Base-by-base conservation (phyloP, 1,140 invertebrate species). In the Brachionus rotundiformis region DNA sequence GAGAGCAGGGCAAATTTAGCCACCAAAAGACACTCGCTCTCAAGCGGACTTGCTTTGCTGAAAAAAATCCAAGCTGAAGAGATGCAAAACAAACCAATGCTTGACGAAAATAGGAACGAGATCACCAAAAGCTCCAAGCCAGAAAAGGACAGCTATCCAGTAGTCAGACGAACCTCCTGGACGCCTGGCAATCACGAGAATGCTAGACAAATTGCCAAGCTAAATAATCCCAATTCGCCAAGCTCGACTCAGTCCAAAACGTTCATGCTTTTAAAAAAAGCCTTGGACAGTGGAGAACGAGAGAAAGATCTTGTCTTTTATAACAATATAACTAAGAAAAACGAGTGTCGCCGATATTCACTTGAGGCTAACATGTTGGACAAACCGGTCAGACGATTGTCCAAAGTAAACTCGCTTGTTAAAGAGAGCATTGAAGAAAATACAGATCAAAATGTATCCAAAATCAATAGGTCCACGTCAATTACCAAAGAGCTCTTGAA, bases 341-440 rank as follows among this genome's bases (percentile, higher is more conserved):
- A 16, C 19, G 36, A 73, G 23, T 7, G 44, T 19, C 16, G 68
- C 10, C 16, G 68, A 23, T 41, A 19, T 73, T 73, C 68, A 0
- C 3, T 73, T 25, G 19, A 73, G 44, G 25, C 5, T 8, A 73
- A 73, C 25, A 5, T 39, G 31, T n/a, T 8, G 6, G 10, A 33
- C 8, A 36, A 6, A 23, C 63, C 63, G 19, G 19, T n/a, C 10
- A 31, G 63, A 33, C 29, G 31, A 36, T 36, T 68, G 29, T 68
- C 63, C 11, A 68, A 36, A 68, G 16, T 36, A 36, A 36, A 31
- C 6, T 16, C 33, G 4, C 0, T 68, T 5, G 63, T 36, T 68
- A 29, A 68, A 39, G 31, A 33, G 29, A 36, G 63, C 36, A 68
- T 68, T 68, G 63, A 68, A 68, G 63, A 68, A 68, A 68, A 68